Percentiles rank a stretch among this genome's conserved stretches.
phyloP scores from a whole-genome alignment of 2,888 invertebrate genomes.

The Leuctra nigra region DNA sequence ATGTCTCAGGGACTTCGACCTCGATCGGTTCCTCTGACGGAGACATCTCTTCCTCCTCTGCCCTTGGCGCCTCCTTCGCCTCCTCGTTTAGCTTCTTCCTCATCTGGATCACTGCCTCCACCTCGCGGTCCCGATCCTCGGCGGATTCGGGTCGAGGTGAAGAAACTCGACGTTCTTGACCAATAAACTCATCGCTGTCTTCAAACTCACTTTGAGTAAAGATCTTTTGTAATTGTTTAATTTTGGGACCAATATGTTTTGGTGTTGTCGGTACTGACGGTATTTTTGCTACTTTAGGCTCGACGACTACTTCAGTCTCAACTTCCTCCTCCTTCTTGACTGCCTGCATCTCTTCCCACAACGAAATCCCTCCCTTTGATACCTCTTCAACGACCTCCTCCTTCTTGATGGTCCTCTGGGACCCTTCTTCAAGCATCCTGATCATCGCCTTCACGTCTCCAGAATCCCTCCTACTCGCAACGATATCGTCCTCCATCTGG shows the following conservation, averaged over 20 bases:
- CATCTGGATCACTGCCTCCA: constrained; percentile 7
- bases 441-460: constrained; percentile 52
- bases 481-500: constrained; percentile 25
- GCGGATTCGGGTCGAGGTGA: constrained; percentile 14
- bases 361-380: constrained; percentile 31
- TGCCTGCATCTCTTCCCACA: constrained; percentile 15
- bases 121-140: constrained; percentile 12
- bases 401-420: constrained; percentile 36
- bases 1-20: constrained; percentile 29
- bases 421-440: constrained; percentile 47
- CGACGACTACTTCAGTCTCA: not conserved
- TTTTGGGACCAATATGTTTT: constrained; percentile 43
- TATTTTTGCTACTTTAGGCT: constrained; percentile 9
- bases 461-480: constrained; percentile 37
- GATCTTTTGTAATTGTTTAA: constrained; percentile 44
- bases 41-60: constrained; percentile 24
- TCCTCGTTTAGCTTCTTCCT: constrained; percentile 8
- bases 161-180: constrained; percentile 2
- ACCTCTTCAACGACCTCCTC: constrained; percentile 36
- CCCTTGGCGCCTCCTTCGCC: constrained; percentile 20
- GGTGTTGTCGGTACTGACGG: constrained; percentile 27
- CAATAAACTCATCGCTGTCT: constrained; percentile 32
- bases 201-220: constrained; percentile 40
- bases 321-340: constrained; percentile 19
- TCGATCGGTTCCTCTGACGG: constrained; percentile 22